Evolutionary conservation across 2,113 vertebrate species (phyloP).

Genomic region (Suncus etruscus): DNA sequence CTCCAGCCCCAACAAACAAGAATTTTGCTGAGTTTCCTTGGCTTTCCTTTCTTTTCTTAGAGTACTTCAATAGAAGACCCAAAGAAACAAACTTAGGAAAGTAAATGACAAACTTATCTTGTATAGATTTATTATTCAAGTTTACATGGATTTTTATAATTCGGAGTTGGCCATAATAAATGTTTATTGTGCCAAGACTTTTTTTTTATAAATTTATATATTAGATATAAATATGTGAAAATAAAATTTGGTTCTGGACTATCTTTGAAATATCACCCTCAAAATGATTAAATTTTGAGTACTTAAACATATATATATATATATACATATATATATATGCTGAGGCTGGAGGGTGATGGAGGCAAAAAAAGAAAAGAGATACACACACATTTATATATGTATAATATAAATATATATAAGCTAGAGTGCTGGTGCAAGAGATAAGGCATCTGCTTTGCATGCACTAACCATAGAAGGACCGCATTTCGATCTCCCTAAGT

Average conservation of each 20-base stretch:
- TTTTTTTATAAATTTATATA: slow-evolving; percentile 43
- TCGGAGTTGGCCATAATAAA: slow-evolving; percentile 22
- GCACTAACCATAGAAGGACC: too few species aligned
- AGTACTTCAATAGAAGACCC: neutral
- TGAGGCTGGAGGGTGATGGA: too few species aligned
- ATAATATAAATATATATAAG: too few species aligned
- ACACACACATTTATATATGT: too few species aligned
- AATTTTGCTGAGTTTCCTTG: too few species aligned
- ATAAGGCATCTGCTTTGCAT: too few species aligned
- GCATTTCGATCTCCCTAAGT: too few species aligned
- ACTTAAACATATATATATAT: neutral
- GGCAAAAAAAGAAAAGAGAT: too few species aligned
- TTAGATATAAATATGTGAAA: neutral
- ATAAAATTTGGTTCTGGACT: neutral
- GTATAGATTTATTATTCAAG: neutral
- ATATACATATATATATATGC: too few species aligned
- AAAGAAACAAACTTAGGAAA: slow-evolving; percentile 4
- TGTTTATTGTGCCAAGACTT: neutral
- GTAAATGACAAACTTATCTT: neutral
- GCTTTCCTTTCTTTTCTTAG: neutral
- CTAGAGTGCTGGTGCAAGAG: too few species aligned
- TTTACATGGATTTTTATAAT: neutral
- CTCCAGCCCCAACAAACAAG: too few species aligned
- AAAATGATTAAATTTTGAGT: neutral
- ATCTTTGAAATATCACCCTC: neutral